These are phyloP conservation scores for Drosophila kohkoa DNA, from an alignment of 1,140 invertebrate genomes.

Conservation along the genomic window DNA sequence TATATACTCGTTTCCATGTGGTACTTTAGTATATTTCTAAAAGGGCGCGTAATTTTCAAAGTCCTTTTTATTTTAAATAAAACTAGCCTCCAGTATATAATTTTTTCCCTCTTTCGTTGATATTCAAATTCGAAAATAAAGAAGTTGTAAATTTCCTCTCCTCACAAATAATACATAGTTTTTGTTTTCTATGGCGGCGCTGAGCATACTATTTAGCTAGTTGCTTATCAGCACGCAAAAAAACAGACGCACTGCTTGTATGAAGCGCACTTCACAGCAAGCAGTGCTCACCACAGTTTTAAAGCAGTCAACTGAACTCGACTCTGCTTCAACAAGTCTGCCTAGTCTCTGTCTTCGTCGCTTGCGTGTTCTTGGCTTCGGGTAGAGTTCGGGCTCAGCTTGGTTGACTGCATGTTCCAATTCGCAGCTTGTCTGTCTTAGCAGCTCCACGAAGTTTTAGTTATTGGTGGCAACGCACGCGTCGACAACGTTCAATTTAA, in stretches of 20 bases:
- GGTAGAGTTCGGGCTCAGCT: slow-evolving; percentile 45
- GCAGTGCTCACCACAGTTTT: slow-evolving; percentile 14
- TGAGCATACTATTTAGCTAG: no score
- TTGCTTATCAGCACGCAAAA: no score
- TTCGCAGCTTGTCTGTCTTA: slow-evolving; percentile 42
- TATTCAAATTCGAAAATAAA: no score
- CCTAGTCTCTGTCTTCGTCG: neutral
- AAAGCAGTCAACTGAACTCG: neutral
- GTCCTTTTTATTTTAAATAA: no score
- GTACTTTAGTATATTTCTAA: no score
- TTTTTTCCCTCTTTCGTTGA: no score
- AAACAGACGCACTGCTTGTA: no score
- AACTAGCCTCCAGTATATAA: no score
- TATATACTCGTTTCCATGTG: no score
- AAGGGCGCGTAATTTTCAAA: no score
- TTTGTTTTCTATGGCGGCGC: neutral
- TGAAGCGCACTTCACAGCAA: neutral
- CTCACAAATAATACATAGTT: neutral
- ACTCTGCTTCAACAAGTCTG: neutral
- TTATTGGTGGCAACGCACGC: slow-evolving; percentile 54
- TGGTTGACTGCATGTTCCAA: slow-evolving; percentile 57
- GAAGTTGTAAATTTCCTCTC: no score
- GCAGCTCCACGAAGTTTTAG: slow-evolving; percentile 37
- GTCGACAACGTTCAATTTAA: slow-evolving; percentile 31
- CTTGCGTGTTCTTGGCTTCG: neutral